Evolutionary conservation across 2,113 vertebrate genomes (phyloP), one percentile per base, ranked within the genome.

Genomic region (Platysternon megacephalum): DNA sequence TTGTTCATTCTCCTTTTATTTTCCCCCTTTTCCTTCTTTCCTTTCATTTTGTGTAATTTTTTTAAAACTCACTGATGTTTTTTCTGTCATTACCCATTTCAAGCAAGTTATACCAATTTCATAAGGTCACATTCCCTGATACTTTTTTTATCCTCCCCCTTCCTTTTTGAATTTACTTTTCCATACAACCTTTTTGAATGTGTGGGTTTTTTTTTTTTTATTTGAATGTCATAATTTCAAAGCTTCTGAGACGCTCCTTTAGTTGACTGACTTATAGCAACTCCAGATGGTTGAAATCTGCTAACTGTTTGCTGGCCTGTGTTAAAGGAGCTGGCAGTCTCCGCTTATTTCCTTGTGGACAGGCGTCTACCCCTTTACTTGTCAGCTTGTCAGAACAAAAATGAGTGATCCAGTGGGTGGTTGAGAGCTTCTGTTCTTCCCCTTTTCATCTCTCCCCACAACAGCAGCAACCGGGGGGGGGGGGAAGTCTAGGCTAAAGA

Each of bases 341-440:
- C 65, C 5, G 35, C n/a, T 72, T n/a, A 72, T 22, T 46, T 78
- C 42, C 74, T 78, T 28, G 24, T 78, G 26, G 74, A 46, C 42
- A 51, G 42, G 11, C 1, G 0, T 85, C 78, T 79, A 22, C 79
- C 55, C 76, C 48, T 26, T 28, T 32, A 28, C 26, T 46, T 79
- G 44, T 76, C 72, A 76, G 26, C 29, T 49, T 91, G 92, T 93
- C 58, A 56, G 61, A 84, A 39, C 76, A 79, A 90, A 88, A 68
- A 58, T 61, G 49, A 87, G 78, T 29, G 46, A 53, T 68, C 7
- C 32, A 12, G 35, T 39, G 19, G 19, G 35, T 39, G 35, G 65
- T 35, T 92, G 93, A 94, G 79, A 90, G 80, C 72, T 90, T 90
- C 90, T 93, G 78, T 35, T 68, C 35, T 68, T 44, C 39, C 39